Conservation (phyloP, 2,888 invertebrate species). For the Apoda limacodes region DNA sequence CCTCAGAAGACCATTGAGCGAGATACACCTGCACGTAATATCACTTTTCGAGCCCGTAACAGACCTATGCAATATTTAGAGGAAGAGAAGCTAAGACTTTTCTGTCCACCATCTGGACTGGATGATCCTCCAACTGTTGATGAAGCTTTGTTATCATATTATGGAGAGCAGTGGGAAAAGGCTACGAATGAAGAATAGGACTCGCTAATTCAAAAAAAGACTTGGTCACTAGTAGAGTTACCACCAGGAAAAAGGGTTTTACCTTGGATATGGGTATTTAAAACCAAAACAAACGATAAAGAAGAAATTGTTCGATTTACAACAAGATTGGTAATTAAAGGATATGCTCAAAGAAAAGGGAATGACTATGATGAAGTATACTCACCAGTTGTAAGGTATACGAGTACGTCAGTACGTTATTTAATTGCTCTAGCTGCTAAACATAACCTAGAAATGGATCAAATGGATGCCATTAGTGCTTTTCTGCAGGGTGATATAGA, state of each 20-base stretch:
- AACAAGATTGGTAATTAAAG: slow-evolving; percentile 21
- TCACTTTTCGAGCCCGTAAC: too few species aligned
- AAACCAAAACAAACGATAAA: slow-evolving; percentile 11
- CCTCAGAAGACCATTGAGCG: too few species aligned
- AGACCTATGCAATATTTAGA: too few species aligned
- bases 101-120: too few species aligned
- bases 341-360: slow-evolving; percentile 19
- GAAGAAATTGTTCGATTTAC: slow-evolving; percentile 14
- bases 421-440: slow-evolving; percentile 18
- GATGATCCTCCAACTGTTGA: too few species aligned
- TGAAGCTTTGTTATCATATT: too few species aligned
- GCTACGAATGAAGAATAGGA: too few species aligned
- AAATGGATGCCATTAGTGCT: slow-evolving; percentile 21
- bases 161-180: too few species aligned
- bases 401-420: slow-evolving; percentile 6
- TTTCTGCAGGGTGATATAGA: slow-evolving; percentile 23
- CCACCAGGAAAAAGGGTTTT: slow-evolving; percentile 9
- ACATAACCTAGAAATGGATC: slow-evolving; percentile 15
- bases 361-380: slow-evolving; percentile 18
- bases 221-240: slow-evolving; percentile 7
- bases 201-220: too few species aligned
- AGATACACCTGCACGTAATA: too few species aligned
- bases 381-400: slow-evolving; percentile 18
- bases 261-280: slow-evolving; percentile 9
- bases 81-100: too few species aligned